Evolutionary conservation across 2,797 vertebrate species (phyloP), one percentile per base, ranked within the genome.

Genomic region (Acanthopagrus latus): DNA sequence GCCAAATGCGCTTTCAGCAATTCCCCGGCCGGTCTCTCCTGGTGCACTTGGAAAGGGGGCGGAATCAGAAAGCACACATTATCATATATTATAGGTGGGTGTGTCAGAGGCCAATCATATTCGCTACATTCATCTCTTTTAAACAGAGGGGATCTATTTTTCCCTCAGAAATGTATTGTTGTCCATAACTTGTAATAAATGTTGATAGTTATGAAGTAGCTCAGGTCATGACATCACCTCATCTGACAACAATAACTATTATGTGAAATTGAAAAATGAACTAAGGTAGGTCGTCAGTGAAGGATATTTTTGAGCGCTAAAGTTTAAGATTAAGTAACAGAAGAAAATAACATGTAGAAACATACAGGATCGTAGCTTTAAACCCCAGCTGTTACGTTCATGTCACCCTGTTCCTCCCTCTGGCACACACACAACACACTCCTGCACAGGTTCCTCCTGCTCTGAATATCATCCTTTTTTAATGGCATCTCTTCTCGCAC

Each of bases 401-500:
- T 58, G 51, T 52, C 43, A 23, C 52, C 67, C 25, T 44, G 16
- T 33, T 55, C 65, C 59, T 52, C 51, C 20, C 11, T n/a, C 23
- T 33, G 63, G 55, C 55, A 79, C 55, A 46, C 18, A 63, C 50
- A 78, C 78, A 78, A 64, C 48, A 63, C 25, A 56, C 56, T 69
- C 66, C 51, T 62, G n/a, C 46, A 74, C 64, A 55, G 43, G 67
- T 68, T 81, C 43, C 21, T 76, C 80, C 76, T 38, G 62, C 68
- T 76, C 66, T 69, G 64, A 83, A 76, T 71, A 84, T 86, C 80
- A 80, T 52, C 66, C 33, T 33, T 78, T 81, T 78, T 86, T 81
- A 82, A 89, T 84, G 86, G 78, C 87, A 78, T 84, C 80, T 74
- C 86, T 82, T 82, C 85, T 51, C 48, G 17, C 60, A 81, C 77